Conservation (phyloP, 1,140 invertebrate genomes). For the Matsumurasca onukii region DNA sequence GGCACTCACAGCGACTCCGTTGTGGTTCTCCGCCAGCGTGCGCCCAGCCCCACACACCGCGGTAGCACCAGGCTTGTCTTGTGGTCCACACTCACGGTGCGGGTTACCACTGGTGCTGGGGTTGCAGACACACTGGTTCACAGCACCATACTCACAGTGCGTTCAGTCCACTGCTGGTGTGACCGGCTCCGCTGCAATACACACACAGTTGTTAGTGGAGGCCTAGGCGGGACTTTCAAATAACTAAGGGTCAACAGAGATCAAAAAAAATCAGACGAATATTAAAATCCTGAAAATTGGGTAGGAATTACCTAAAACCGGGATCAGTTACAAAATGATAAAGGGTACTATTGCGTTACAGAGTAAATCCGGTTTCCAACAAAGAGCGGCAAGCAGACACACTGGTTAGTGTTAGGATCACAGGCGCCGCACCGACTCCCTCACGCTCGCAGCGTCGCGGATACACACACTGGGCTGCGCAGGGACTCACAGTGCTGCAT, state of each 20-base stretch:
- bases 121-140: conserved; percentile 80
- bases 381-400: conserved; percentile 83
- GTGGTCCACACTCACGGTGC: conserved; percentile 72
- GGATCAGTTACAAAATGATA: too few relatives aligned
- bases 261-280: too few relatives aligned
- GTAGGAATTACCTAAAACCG: too few relatives aligned
- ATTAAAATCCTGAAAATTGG: too few relatives aligned
- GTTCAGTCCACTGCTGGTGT: conserved; percentile 72
- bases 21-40: conserved; percentile 69
- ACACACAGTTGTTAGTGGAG: too few relatives aligned
- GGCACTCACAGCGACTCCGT: conserved; percentile 77
- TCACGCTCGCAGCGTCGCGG: conserved; percentile 80
- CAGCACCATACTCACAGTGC: conserved; percentile 82
- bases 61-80: conserved; percentile 68
- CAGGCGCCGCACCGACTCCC: conserved; percentile 78
- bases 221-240: too few relatives aligned
- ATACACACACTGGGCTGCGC: conserved; percentile 79
- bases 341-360: too few relatives aligned
- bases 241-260: too few relatives aligned
- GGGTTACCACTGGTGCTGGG: conserved; percentile 83
- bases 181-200: conserved; percentile 70
- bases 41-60: conserved; percentile 76
- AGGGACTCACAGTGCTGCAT: conserved; percentile 74
- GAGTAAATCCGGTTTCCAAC: conserved; percentile 82
- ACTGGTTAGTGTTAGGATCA: conserved; percentile 75